Base-by-base conservation (phyloP, 2,113 vertebrate genomes). In the Leucosticte australis region DNA sequence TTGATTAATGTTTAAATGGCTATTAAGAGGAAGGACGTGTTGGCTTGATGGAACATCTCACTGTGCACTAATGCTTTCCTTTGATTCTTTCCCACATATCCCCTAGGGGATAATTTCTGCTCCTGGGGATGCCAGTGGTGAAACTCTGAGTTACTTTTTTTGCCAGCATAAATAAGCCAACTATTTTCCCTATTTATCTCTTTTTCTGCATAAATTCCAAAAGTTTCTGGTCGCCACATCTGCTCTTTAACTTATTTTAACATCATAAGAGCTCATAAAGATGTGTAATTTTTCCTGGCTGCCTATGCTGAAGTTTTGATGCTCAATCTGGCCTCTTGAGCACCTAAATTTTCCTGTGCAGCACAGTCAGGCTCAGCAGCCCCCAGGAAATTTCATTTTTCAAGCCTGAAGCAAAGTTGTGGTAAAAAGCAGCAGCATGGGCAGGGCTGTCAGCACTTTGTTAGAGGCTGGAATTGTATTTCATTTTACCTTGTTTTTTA, bases 1-100 rank as follows among this genome's bases (percentile, higher is more conserved):
- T 92, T 95, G 96, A 97, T 94, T 91, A 93, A 83, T 87, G 85
- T 68, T 94, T 91, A 90, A 93, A 85, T 73, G 68, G 70, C 89
- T 53, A 42, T 53, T 90, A 86, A 80, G 63, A 15, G 14, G 77
- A 78, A 62, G 63, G 63, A 65, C 20, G 4, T 1, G 13, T 42
- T 53, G 70, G 64, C 26, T 5, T 95, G 81, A 94, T 90, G 87
- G 83, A 85, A 84, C 12, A 10, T 11, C 70, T 92, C 65, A 24
- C 56, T 69, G 28, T 82, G 74, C 9, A 6, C 59, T 39, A 35
- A 28, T 2, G 1, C 56, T 78, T 57, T 42, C 60, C 39, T 89
- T 56, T 79, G 52, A 69, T 77, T 89, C 44, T 57, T 78, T 42
- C 27, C 53, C 63, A 23, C 30, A 3, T 24, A 33, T 68, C 92